phyloP scores from a whole-genome alignment of 2,113 vertebrate genomes.

The Chiloscyllium plagiosum region DNA sequence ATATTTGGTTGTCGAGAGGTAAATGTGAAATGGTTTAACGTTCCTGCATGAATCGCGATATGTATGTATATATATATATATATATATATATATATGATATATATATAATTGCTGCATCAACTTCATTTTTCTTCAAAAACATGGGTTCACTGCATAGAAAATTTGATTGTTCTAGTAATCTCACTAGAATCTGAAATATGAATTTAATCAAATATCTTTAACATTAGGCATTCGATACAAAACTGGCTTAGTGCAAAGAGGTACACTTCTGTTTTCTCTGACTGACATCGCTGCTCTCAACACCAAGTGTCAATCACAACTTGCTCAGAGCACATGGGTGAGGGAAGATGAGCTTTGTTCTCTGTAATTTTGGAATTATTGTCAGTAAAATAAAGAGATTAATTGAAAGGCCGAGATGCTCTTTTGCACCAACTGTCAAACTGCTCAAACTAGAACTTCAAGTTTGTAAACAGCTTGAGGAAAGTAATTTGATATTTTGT shows the following conservation, averaged over 20 bases:
- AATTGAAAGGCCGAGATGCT: not conserved
- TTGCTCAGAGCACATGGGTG: too few relatives aligned
- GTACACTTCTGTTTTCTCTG: not conserved
- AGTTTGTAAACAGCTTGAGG: not conserved
- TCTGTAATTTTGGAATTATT: too few relatives aligned
- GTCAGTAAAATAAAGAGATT: not conserved
- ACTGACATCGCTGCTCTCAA: not conserved
- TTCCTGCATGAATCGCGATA: not conserved
- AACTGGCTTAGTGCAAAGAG: not conserved
- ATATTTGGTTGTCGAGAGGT: not conserved
- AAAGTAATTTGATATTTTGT: conserved; percentile 13
- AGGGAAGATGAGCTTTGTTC: not conserved
- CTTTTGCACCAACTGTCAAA: not conserved
- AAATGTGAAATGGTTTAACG: not conserved
- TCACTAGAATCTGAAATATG: not conserved
- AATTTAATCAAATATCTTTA: not conserved
- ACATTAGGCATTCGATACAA: not conserved
- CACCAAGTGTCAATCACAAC: not conserved
- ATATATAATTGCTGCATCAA: not conserved
- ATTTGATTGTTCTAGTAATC: not conserved
- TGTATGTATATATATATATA: too few relatives aligned
- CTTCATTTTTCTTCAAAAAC: not conserved
- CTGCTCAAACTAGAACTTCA: not conserved
- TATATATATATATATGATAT: not conserved
- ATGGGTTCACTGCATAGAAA: not conserved